A percentile compares a stretch with the other conserved stretches of the same genome.
Conservation (phyloP, 2,888 invertebrate genomes). For the Bursaphelenchus okinawaensis region DNA sequence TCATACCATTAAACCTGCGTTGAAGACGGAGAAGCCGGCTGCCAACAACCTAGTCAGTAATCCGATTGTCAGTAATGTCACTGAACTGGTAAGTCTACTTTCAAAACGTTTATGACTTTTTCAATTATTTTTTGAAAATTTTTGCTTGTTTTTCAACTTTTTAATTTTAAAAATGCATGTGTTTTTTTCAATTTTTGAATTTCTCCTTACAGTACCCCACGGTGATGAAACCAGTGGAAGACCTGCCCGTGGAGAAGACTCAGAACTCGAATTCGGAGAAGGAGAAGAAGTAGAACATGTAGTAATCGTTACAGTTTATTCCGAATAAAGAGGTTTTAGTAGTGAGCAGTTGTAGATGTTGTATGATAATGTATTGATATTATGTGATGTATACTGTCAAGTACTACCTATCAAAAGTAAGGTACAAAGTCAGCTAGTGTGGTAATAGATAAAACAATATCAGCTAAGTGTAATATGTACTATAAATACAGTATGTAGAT, state of each 20-base stretch:
- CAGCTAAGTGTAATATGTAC: too few relatives aligned
- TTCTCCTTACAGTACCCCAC: neutral
- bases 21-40: neutral
- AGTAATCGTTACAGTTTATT: neutral
- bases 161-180: neutral
- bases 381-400: too few relatives aligned
- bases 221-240: neutral
- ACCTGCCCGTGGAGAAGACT: neutral
- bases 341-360: too few relatives aligned
- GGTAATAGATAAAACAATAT: too few relatives aligned
- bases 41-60: neutral
- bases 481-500: too few relatives aligned
- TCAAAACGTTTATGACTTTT: neutral
- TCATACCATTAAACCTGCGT: neutral
- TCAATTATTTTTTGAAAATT: neutral
- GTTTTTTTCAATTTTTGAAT: neutral
- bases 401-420: too few relatives aligned
- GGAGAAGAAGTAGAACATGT: neutral
- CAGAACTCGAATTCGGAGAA: neutral
- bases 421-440: too few relatives aligned
- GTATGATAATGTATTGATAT: too few relatives aligned
- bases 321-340: neutral
- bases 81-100: neutral
- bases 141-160: neutral
- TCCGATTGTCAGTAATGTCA: conserved; percentile 1